Evolutionary conservation across 2,113 vertebrate genomes (phyloP), one percentile per base, ranked within the genome.

Genomic region (Phrynocephalus versicolor): DNA sequence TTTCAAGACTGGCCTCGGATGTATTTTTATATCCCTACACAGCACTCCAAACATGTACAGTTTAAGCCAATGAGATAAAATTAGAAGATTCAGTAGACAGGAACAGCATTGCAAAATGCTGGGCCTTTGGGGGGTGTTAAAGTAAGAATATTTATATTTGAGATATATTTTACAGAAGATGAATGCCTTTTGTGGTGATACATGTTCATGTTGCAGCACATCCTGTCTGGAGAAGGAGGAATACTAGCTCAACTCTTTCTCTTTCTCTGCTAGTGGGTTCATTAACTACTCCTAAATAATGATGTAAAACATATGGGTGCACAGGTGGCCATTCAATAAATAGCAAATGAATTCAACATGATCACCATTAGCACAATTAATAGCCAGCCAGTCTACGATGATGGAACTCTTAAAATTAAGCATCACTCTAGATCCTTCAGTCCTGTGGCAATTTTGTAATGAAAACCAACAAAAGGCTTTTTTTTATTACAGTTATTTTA

Each of bases 331-430:
- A 93, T 93, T 94, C 93, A 93, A 95, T 93, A 95, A 95, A 95
- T 93, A 95, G 92, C 93, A 95, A 95, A 95, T 94, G 91, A 95
- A 95, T 95, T 94, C 94, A 95, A 92, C 94, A 94, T 95, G 94
- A 95, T 95, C 93, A 92, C 93, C 91, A 94, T 95, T 95, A 95
- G 94, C 95, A 95, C 94, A 95, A 95, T 95, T 95, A 95, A 95
- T 95, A 95, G 90, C 93, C 93, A 93, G 92, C 93, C 94, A 95
- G 94, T 95, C 92, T 93, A 93, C 93, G 89, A 91, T 84, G 93
- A 90, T 92, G 89, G 88, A 94, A 92, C 94, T 93, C 93, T 93
- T 94, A 95, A 93, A 94, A 95, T 95, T 94, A 95, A 95, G 87
- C 2, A 0, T 88, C 89, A 89, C 88, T 93, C 82, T 90, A 93